Base-by-base conservation (phyloP, 2,113 vertebrate species). In the Oenanthe melanoleuca region DNA sequence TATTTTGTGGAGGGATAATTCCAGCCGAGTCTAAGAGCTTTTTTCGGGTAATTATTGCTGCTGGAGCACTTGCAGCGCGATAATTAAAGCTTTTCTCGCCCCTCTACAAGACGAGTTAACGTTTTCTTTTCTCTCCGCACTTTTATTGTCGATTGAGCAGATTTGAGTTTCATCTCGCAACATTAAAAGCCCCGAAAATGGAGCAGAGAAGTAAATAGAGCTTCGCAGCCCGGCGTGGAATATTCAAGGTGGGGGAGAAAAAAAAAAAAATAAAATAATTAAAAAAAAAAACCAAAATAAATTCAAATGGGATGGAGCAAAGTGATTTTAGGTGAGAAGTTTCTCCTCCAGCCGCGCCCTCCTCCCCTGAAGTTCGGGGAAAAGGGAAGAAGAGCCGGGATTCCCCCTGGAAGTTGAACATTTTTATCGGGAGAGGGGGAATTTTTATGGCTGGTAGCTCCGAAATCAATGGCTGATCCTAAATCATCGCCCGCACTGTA, bases 391-490 rank as follows among this genome's bases (percentile, higher is more conserved):
- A 53, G 11, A 42, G 6, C 9, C 20, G 88, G 70, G 55, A 64
- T 82, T 80, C 8, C 74, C 33, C 1, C 10, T 14, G 24, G 14
- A 52, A 52, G 50, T 52, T 52, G n/a, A 70, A 86, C 70, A 8
- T 97, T 98, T 97, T 93, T 90, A 94, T 92, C 95, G 85, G 96
- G 87, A 66, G 93, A 78, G 4, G 84, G 26, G 79, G 92, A 65
- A 72, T 96, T 97, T 98, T 98, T 95, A 96, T 93, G 93, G 92
- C 73, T 26, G 96, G 92, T 7, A 94, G 92, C 91, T 96, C 96
- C 9, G 96, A 92, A 97, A 98, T 93, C 97, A 95, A 73, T 57
- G 94, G 89, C 91, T 86, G 86, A 78, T 83, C 95, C 88, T 98
- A 98, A 98, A 98, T 98, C 98, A 98, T 69, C 63, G 6, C 86